Conservation (phyloP, 2,888 invertebrate species). For the Pycnomerus fuliginosus region DNA sequence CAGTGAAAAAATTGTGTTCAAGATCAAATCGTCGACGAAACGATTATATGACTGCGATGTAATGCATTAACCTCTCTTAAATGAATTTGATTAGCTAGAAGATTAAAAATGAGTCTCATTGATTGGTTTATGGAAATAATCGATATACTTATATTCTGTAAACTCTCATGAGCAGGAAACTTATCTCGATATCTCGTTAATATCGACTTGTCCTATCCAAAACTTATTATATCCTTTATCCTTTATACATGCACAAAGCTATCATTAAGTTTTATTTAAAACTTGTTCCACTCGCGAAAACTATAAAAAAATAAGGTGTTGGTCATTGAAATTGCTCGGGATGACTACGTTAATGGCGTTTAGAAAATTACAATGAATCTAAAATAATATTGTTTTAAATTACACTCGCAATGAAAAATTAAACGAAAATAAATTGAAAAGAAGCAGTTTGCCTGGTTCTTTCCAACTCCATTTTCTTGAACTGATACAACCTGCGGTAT, state of each 20-base stretch:
- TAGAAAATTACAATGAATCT: conserved; percentile 17
- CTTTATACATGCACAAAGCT: too few species aligned
- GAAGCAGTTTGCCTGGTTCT: conserved; percentile 9
- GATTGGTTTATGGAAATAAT: too few species aligned
- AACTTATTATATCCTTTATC: too few species aligned
- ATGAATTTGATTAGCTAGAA: too few species aligned
- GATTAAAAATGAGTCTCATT: too few species aligned
- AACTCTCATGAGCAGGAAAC: too few species aligned
- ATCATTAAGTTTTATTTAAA: conserved; percentile 18
- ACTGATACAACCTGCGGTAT: conserved; percentile 16
- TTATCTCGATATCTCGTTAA: too few species aligned
- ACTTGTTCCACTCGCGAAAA: conserved; percentile 10
- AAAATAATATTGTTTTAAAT: conserved; percentile 22
- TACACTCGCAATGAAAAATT: conserved; percentile 20
- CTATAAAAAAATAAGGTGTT: conserved; percentile 3
- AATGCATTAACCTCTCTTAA: too few species aligned
- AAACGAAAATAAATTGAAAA: conserved; percentile 22
- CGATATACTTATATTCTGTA: too few species aligned
- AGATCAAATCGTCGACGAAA: conserved; percentile 15
- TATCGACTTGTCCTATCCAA: too few species aligned
- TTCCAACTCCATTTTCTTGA: conserved; percentile 14
- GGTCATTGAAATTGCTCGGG: conserved; percentile 3
- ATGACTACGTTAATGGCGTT: conserved; percentile 6
- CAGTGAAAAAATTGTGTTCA: too few species aligned
- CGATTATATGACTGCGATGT: too few species aligned